Conservation (phyloP, 2,888 invertebrate species). For the Zaprionus obscuricornis region DNA sequence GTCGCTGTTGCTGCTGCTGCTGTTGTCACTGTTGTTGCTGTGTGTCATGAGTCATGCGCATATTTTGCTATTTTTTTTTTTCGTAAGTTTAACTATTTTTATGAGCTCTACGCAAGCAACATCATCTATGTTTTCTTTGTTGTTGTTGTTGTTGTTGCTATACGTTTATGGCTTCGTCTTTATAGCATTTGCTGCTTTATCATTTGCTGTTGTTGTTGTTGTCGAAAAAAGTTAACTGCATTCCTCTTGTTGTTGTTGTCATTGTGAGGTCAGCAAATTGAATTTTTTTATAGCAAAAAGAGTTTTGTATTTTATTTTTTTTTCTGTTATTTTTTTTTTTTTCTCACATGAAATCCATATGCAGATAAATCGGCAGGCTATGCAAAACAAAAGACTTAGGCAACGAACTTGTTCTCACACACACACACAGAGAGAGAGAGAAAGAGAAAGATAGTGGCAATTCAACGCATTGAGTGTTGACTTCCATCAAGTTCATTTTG, state of each 20-base stretch:
- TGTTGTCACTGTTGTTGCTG: conserved; percentile 24
- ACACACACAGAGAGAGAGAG: conserved; percentile 8
- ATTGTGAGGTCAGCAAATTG: conserved; percentile 41
- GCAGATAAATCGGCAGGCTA: no score
- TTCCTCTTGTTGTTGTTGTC: conserved; percentile 20
- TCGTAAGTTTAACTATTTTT: conserved; percentile 53
- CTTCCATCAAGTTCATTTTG: conserved; percentile 42
- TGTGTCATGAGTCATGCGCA: conserved; percentile 66
- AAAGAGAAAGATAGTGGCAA: no score
- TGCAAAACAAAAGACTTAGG: conserved; percentile 54
- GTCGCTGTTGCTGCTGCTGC: no score
- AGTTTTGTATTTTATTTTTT: conserved; percentile 30
- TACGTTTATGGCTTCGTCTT: conserved; percentile 43
- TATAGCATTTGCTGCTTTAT: conserved; percentile 35
- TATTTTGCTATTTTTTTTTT: conserved; percentile 47
- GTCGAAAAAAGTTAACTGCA: conserved; percentile 39
- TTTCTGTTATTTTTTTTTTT: no score
- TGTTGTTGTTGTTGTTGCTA: conserved; percentile 9
- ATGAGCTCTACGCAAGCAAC: conserved; percentile 56
- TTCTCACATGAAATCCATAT: no score
- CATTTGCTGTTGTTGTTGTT: conserved; percentile 31
- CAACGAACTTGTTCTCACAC: conserved; percentile 53
- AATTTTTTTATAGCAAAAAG: conserved; percentile 36
- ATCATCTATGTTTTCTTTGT: conserved; percentile 20
- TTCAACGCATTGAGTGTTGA: no score